Evolutionary conservation across 2,888 invertebrate species (phyloP), one percentile per base, ranked within the genome.

Genomic region (Dryococelus australis): DNA sequence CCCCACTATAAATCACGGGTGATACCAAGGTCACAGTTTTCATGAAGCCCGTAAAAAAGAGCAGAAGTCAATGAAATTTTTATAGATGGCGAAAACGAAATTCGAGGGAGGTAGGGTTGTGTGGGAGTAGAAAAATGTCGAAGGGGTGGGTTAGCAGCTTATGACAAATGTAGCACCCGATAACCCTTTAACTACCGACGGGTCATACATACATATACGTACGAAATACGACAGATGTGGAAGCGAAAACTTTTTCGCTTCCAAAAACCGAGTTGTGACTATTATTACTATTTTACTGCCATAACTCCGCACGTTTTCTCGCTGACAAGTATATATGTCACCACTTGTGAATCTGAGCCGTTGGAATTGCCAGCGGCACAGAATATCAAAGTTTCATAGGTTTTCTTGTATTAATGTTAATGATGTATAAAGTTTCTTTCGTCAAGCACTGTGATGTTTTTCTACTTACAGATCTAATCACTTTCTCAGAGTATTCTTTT

Each of bases 181-280:
- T 65, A 65, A 65, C 65, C 65, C 65, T 65, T 65, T 65, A 65
- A 65, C 65, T 65, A 65, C n/a, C 65, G 65, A 16, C 65, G 65
- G 65, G 65, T 20, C 16, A 2, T n/a, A 65, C 65, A 65, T 24
- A 24, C 24, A 65, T 65, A 65, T 65, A 65, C 65, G 65, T 8
- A 9, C 65, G 16, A 20, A 65, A 65, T 9, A 20, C 20, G 65
- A 65, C 65, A n/a, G 65, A n/a, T 3, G 65, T n/a, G 20, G 65
- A 65, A 65, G 65, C 65, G 65, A 65, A 65, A 65, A 65, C 65
- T 65, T 65, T 51, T 65, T 24, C 65, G 12, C n/a, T 65, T 24
- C 65, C 65, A 0, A 24, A 65, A 65, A 24, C n/a, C 65, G 65
- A 65, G 65, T n/a, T 8, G 65, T 24, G 65, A 65, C 65, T 65